Conservation (phyloP, 2,797 vertebrate species). For the Oreonectes daqikongensis region DNA sequence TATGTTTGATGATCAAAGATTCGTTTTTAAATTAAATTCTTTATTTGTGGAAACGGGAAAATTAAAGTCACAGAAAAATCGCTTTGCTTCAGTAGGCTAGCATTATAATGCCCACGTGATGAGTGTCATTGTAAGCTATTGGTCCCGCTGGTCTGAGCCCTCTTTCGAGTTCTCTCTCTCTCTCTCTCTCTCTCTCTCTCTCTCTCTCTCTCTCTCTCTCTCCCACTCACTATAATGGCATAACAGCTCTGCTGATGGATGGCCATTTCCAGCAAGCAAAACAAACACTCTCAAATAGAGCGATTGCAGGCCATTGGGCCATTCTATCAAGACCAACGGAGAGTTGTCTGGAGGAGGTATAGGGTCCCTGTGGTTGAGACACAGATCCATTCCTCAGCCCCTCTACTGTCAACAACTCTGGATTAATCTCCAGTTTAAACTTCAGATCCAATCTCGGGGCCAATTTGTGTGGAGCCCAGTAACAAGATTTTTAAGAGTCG, state of each 20-base stretch:
- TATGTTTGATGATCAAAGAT: too few relatives aligned
- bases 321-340: conserved; percentile 33
- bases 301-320: conserved; percentile 30
- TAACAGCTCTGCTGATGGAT: conserved; percentile 43
- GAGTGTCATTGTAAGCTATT: conserved; percentile 14
- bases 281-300: conserved; percentile 48
- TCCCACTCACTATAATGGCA: conserved; percentile 28
- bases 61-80: not conserved
- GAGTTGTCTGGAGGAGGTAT: conserved; percentile 15
- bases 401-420: conserved; percentile 15
- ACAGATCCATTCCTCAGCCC: conserved; percentile 5
- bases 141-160: not conserved
- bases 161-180: conserved; percentile 8
- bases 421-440: conserved; percentile 41
- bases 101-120: not conserved
- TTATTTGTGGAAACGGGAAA: not conserved
- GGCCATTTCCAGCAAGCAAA: conserved; percentile 36
- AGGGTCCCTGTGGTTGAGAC: conserved; percentile 2
- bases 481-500: conserved; percentile 34
- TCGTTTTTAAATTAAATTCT: too few relatives aligned
- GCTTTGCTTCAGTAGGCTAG: conserved; percentile 22
- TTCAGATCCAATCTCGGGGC: conserved; percentile 41
- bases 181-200: conserved; percentile 1
- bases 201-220: conserved; percentile 16
- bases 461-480: conserved; percentile 27